Base-by-base conservation (phyloP, 35 echinoderm and acorn worm species). In the Ophiothrix spiculata region DNA sequence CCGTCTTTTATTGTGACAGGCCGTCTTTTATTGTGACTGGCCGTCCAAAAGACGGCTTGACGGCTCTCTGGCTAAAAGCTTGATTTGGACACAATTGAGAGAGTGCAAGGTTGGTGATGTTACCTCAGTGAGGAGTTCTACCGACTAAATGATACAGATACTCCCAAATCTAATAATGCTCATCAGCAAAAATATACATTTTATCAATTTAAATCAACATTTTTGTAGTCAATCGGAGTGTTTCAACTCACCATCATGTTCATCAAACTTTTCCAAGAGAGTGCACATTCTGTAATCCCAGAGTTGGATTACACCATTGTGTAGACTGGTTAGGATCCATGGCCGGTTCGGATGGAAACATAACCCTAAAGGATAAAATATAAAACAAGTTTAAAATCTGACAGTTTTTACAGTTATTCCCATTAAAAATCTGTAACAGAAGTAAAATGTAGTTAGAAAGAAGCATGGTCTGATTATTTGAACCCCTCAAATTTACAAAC, bases 241-340 rank as follows among this genome's bases (percentile, higher is more conserved):
- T n/a, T n/a, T n/a, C 4, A 1, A 79, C 90, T 97, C 75, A 97
- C 94, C 92, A 87, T 99, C 96, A 64, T 99, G 96, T 60, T 99
- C 96, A 76, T 99, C 96, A 92, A 99, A 99, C 83, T 99, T 99
- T 25, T 99, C 96, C 64, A 99, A 63, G 36, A 99, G 92, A 14
- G 96, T 99, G 19, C 96, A 99, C 96, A 99, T 99, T 31, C 96
- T 85, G 38, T 99, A 99, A 85, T 99, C 96, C 96, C 96, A 99
- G 1, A 99, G 84, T 77, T 99, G 92, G 25, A 99, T 94, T 25
- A 88, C 87, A 13, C 96, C 92, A 94, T 93, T 99, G 79, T 99
- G 96, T 12, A 99, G 82, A 56, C 92, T 94, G 36, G 96, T 85
- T 16, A 99, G 84, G 83, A 99, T 99, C 96, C 96, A 99, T 80